Evolutionary conservation across 2,888 invertebrate genomes (phyloP).

Genomic region (Malthinus seriepunctatus): DNA sequence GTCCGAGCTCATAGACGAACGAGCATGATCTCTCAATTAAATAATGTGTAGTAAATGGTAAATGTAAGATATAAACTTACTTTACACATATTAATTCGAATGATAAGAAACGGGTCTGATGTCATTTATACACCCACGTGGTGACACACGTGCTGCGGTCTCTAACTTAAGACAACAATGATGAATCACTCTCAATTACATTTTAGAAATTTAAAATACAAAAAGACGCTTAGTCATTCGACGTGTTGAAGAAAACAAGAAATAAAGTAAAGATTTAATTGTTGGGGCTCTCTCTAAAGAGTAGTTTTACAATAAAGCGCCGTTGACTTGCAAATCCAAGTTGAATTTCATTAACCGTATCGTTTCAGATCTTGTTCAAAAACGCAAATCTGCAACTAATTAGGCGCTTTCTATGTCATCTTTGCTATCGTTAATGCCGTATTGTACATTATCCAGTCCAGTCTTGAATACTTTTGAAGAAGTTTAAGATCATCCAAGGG

Average conservation of each 20-base stretch:
- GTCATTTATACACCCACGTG: conserved; percentile 43
- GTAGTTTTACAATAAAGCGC: too few relatives aligned
- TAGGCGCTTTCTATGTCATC: too few relatives aligned
- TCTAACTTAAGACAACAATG: conserved; percentile 37
- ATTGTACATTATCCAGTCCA: too few relatives aligned
- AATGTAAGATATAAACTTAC: conserved; percentile 33
- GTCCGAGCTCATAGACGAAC: conserved; percentile 34
- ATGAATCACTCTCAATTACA: conserved; percentile 37
- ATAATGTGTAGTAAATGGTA: conserved; percentile 41
- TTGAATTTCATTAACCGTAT: too few relatives aligned
- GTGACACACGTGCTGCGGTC: conserved; percentile 42
- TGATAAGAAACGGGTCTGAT: conserved; percentile 42
- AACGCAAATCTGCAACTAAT: too few relatives aligned
- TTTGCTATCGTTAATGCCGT: too few relatives aligned
- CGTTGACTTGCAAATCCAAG: too few relatives aligned
- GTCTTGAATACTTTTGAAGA: too few relatives aligned
- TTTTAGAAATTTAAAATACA: conserved; percentile 11
- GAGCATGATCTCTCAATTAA: conserved; percentile 41
- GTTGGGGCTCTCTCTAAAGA: too few relatives aligned
- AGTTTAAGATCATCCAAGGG: too few relatives aligned
- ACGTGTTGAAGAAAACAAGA: conserved; percentile 15
- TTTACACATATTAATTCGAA: conserved; percentile 40
- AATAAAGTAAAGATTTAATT: background rate
- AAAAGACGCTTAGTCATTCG: conserved; percentile 35
- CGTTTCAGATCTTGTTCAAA: too few relatives aligned